Evolutionary conservation across 2,113 vertebrate species (phyloP).

Genomic region (Mixornis gularis): DNA sequence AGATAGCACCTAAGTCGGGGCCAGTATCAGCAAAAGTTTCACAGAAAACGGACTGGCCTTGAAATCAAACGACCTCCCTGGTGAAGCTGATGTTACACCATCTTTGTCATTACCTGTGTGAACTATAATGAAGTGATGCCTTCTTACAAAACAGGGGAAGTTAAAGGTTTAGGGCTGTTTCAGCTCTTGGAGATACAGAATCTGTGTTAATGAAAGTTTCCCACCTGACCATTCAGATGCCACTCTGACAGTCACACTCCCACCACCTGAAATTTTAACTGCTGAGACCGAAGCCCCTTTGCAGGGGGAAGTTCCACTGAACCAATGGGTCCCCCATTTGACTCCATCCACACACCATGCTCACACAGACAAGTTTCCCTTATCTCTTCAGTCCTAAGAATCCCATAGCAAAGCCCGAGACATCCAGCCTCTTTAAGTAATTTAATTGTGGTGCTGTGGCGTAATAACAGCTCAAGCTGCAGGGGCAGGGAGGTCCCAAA

Average conservation of each 20-base stretch:
- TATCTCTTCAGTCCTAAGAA: neutral
- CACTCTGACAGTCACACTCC: neutral
- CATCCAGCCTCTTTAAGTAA: neutral
- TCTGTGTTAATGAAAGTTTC: neutral
- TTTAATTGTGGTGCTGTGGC: neutral
- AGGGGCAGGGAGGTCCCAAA: neutral
- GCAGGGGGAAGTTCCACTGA: neutral
- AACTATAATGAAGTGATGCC: neutral
- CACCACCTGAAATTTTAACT: rapidly evolving
- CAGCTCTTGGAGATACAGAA: neutral
- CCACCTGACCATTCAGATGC: neutral
- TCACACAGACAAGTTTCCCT: neutral
- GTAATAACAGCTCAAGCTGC: neutral
- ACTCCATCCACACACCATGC: neutral
- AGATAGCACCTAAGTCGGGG: neutral
- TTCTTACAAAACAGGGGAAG: neutral
- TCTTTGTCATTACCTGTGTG: neutral
- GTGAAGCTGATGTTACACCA: neutral
- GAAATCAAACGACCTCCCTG: neutral
- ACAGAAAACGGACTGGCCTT: neutral
- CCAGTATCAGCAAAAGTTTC: neutral
- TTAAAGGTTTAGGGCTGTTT: neutral
- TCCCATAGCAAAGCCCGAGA: neutral
- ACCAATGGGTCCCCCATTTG: neutral
- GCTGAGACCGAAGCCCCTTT: rapidly evolving